Conservation (phyloP, 1,140 invertebrate genomes). For the Lordiphosa collinella region DNA sequence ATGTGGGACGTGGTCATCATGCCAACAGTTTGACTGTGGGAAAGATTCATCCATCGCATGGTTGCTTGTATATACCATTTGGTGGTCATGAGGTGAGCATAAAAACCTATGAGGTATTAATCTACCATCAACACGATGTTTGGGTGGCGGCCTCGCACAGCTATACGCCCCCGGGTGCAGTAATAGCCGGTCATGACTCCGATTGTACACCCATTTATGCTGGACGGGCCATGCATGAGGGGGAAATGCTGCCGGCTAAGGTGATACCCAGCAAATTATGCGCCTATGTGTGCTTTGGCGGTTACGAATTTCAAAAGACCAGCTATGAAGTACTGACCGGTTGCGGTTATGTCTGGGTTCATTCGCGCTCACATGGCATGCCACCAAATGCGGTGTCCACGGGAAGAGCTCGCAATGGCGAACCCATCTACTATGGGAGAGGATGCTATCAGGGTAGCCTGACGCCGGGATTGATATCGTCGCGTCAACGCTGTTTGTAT, state of each 20-base stretch:
- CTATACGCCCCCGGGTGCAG: constrained; percentile 76
- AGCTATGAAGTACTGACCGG: constrained; percentile 80
- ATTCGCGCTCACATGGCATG: constrained; percentile 79
- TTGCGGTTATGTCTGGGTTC: constrained; percentile 80
- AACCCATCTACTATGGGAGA: constrained; percentile 84
- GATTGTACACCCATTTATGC: constrained; percentile 80
- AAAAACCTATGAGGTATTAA: constrained; percentile 67
- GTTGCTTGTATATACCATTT: constrained; percentile 86
- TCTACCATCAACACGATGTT: constrained; percentile 49
- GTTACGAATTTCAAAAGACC: constrained; percentile 80
- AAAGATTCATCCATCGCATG: constrained; percentile 87
- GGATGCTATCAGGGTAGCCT: constrained; percentile 82
- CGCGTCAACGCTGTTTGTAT: constrained; percentile 82
- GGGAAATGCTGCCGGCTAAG: constrained; percentile 79
- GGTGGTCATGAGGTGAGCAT: constrained; percentile 83
- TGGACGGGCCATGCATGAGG: constrained; percentile 79
- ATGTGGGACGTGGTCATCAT: constrained; percentile 83
- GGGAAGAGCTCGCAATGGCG: constrained; percentile 83
- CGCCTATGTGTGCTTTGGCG: constrained; percentile 80
- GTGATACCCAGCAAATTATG: constrained; percentile 78
- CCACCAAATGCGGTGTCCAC: constrained; percentile 83
- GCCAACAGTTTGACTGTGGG: constrained; percentile 85
- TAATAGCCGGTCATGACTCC: constrained; percentile 80
- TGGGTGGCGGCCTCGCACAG: constrained; percentile 50
- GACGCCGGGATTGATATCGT: constrained; percentile 79